Percentiles rank a stretch among this genome's conserved stretches.
These are phyloP conservation scores for Pseudorasbora parva DNA, from an alignment of 2,113 vertebrate genomes.

Conservation along the genomic window DNA sequence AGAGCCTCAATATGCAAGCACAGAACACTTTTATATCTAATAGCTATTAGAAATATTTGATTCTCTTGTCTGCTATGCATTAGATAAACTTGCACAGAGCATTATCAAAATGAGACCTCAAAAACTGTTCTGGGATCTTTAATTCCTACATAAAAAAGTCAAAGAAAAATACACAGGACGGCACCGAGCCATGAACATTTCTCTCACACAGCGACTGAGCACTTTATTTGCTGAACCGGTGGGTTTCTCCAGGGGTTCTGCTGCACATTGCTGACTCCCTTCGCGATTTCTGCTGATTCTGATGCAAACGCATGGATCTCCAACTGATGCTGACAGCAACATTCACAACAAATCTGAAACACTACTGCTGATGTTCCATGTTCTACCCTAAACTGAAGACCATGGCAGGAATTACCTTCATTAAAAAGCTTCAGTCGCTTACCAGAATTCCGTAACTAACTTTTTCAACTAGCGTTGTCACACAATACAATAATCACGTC, in stretches of 20 bases:
- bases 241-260: slow-evolving; percentile 52
- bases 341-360: slow-evolving; percentile 57
- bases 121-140: background rate
- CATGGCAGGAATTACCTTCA: slow-evolving; percentile 14
- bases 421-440: slow-evolving; percentile 9
- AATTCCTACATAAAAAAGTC: slow-evolving; percentile 31
- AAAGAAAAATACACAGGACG: background rate
- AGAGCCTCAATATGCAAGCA: background rate
- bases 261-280: slow-evolving; percentile 51
- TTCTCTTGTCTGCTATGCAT: background rate
- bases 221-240: slow-evolving; percentile 42
- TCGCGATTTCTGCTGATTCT: slow-evolving; percentile 67
- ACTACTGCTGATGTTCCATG: slow-evolving; percentile 57
- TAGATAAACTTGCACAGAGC: background rate
- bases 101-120: background rate
- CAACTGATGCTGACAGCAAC: slow-evolving; percentile 58
- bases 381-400: slow-evolving; percentile 28
- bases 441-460: background rate
- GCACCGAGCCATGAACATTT: slow-evolving; percentile 10
- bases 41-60: background rate
- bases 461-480: background rate
- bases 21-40: background rate
- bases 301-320: slow-evolving; percentile 56
- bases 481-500: background rate
- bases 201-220: slow-evolving; percentile 20